These are phyloP conservation scores for Anneissia japonica DNA, from an alignment of 35 echinoderm and acorn worm species.

Conservation along the genomic window DNA sequence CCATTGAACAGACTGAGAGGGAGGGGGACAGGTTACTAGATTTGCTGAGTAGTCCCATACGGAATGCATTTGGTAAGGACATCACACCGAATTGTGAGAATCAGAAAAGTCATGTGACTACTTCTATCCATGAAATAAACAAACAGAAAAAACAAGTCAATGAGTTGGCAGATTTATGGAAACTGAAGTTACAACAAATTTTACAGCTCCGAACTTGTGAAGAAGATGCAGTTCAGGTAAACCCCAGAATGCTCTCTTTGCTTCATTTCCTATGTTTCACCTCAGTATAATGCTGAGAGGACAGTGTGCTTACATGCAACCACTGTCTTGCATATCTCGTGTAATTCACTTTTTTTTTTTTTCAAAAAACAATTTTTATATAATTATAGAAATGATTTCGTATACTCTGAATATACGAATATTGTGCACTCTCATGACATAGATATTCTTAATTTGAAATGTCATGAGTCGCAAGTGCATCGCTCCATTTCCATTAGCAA, in stretches of 20 bases:
- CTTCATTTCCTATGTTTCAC: no score
- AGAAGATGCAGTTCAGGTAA: constrained; percentile 90
- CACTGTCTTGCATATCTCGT: no score
- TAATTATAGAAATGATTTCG: no score
- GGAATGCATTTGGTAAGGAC: constrained; percentile 85
- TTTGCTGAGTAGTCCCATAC: constrained; percentile 68
- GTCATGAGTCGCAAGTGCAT: no score
- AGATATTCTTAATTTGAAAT: no score
- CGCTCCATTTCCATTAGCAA: no score
- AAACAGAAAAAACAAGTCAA: constrained; percentile 40
- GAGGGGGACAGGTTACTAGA: constrained; percentile 67
- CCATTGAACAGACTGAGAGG: constrained; percentile 33
- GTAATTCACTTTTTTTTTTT: background rate
- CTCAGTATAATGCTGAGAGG: no score
- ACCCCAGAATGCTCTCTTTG: no score
- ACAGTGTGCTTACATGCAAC: no score
- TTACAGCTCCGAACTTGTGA: constrained; percentile 87
- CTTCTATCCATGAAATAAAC: constrained; percentile 56
- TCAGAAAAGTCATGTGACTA: constrained; percentile 46
- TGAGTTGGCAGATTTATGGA: constrained; percentile 70
- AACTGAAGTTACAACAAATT: constrained; percentile 76
- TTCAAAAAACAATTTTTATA: background rate
- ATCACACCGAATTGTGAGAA: constrained; percentile 70
- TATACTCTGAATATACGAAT: no score
- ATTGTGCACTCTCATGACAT: no score